Conservation (phyloP, 2,113 vertebrate genomes). For the Todiramphus saurophagus region DNA sequence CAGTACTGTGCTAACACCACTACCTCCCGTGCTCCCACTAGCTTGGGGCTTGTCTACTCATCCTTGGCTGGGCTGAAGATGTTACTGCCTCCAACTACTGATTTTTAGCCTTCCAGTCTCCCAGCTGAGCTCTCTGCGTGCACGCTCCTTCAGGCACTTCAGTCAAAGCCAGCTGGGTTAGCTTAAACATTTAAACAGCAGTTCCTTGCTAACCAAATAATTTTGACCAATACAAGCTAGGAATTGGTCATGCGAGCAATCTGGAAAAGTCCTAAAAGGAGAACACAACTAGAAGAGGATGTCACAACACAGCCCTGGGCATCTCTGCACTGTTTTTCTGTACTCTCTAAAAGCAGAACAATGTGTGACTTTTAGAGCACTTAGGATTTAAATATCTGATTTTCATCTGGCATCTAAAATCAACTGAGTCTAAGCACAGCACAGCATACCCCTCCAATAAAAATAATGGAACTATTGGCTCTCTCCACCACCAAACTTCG, state of each 20-base stretch:
- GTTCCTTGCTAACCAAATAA: background rate
- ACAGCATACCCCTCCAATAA: background rate
- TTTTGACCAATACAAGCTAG: background rate
- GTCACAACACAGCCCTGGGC: background rate
- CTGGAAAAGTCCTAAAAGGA: background rate
- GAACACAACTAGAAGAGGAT: background rate
- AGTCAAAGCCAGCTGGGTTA: background rate
- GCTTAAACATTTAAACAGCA: background rate
- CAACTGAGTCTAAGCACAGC: background rate
- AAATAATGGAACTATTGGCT: background rate
- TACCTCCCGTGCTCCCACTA: background rate
- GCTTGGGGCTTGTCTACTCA: background rate
- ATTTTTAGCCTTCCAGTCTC: background rate
- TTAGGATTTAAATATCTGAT: background rate
- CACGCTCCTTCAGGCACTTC: background rate
- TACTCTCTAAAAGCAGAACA: background rate
- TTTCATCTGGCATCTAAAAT: background rate
- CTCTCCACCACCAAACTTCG: background rate
- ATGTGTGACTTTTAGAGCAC: background rate
- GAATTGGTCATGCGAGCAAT: background rate
- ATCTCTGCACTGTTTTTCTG: background rate
- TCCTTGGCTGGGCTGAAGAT: background rate
- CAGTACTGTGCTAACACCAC: background rate
- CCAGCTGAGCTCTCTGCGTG: background rate
- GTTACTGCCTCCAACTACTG: background rate